A percentile compares a stretch with the other conserved stretches of the same genome.
Evolutionary conservation across 2,888 invertebrate species (phyloP).

Genomic region (Tuta absoluta): DNA sequence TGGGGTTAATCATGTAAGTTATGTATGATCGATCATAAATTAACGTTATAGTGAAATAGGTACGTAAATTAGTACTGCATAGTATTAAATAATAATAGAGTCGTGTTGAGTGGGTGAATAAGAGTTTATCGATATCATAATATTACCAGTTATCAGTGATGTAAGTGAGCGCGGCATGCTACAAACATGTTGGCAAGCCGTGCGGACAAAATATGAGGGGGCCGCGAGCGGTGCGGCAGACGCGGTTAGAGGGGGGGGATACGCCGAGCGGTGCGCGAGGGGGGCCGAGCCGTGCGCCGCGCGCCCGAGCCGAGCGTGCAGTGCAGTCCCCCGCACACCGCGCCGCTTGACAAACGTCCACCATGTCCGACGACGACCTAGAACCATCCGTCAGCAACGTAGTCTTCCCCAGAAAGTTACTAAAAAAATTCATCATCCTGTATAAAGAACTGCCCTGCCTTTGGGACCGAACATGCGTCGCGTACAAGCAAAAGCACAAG

Average conservation of each 20-base stretch:
- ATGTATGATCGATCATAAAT: background rate
- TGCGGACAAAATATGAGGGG: background rate
- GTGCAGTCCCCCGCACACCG: constrained; percentile 65
- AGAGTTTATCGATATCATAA: background rate
- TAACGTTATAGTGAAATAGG: background rate
- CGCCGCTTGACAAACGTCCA: constrained; percentile 58
- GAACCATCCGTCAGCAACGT: constrained; percentile 40
- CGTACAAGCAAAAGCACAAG: constrained; percentile 61
- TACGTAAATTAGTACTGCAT: background rate
- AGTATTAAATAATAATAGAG: background rate
- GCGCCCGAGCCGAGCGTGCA: constrained; percentile 27
- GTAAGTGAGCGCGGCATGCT: background rate
- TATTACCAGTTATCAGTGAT: background rate
- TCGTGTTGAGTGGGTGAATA: background rate
- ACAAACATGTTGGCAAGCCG: constrained; percentile 1
- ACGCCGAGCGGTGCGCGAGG: background rate
- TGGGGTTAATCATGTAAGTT: background rate
- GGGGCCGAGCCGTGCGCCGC: constrained; percentile 18
- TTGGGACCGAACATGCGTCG: constrained; percentile 57
- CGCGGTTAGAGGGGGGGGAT: background rate
- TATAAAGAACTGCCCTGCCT: constrained; percentile 63
- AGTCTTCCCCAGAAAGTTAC: constrained; percentile 62
- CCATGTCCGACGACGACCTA: constrained; percentile 46
- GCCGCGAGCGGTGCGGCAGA: background rate
- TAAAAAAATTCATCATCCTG: constrained; percentile 58